These are phyloP conservation scores for Pogonus chalceus DNA, from an alignment of 1,140 invertebrate species.

Conservation along the genomic window DNA sequence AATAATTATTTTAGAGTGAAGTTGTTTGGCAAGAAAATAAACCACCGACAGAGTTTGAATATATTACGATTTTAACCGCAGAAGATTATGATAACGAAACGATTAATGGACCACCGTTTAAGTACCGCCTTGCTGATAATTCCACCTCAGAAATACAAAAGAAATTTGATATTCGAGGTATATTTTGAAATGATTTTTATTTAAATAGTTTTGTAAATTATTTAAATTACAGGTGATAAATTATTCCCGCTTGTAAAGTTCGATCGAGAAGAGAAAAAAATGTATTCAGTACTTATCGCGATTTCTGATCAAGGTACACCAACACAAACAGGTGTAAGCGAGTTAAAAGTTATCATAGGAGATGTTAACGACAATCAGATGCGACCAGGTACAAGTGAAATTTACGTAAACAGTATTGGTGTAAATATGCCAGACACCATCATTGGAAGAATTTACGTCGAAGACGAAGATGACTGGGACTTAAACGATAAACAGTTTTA, in stretches of 20 bases:
- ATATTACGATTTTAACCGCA: conserved; percentile 58
- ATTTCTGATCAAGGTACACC: conserved; percentile 74
- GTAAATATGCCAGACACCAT: conserved; percentile 51
- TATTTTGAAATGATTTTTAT: conserved; percentile 12
- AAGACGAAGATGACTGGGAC: conserved; percentile 91
- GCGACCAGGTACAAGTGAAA: conserved; percentile 67
- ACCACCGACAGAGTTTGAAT: conserved; percentile 46
- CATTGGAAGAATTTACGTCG: conserved; percentile 82
- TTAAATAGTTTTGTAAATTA: neutral
- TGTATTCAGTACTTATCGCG: conserved; percentile 76
- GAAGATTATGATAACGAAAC: conserved; percentile 67
- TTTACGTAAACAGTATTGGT: conserved; percentile 65
- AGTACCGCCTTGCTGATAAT: conserved; percentile 54
- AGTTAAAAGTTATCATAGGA: conserved; percentile 75
- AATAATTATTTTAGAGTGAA: conserved; percentile 39
- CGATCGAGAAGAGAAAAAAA: conserved; percentile 81
- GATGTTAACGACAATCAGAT: conserved; percentile 86
- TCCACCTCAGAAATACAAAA: conserved; percentile 55
- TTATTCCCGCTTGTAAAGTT: conserved; percentile 59
- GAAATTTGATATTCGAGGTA: conserved; percentile 58
- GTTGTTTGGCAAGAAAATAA: conserved; percentile 78
- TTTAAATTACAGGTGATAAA: conserved; percentile 21
- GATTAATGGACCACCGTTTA: conserved; percentile 74
- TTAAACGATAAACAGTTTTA: conserved; percentile 75
- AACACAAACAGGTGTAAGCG: conserved; percentile 59